These are phyloP conservation scores for Rhodeus uyekii DNA, from an alignment of 2,797 vertebrate genomes.

Conservation along the genomic window DNA sequence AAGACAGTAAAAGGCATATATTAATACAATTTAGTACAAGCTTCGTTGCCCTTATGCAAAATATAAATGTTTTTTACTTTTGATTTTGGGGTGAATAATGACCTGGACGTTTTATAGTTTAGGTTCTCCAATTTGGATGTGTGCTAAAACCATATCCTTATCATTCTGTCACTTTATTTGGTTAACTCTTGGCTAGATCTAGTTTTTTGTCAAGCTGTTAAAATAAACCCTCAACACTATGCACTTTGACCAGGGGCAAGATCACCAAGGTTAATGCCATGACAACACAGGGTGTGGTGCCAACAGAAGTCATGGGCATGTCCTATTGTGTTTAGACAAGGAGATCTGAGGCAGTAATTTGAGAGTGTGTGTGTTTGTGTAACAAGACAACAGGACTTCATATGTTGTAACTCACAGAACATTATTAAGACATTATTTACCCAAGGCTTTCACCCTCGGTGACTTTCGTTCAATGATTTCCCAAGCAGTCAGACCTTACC, in stretches of 20 bases:
- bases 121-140: neutral
- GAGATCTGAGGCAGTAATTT: slow-evolving; percentile 26
- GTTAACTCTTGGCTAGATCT: neutral
- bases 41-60: neutral
- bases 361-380: slow-evolving; percentile 10
- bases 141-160: neutral
- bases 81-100: neutral
- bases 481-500: slow-evolving; percentile 64
- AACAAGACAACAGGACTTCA: slow-evolving; percentile 1
- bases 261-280: slow-evolving; percentile 3
- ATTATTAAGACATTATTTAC: slow-evolving; percentile 13
- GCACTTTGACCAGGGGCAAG: neutral
- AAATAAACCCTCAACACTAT: neutral
- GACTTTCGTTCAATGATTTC: neutral
- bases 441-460: neutral
- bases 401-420: neutral
- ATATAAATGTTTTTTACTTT: neutral
- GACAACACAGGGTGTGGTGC: slow-evolving; percentile 48
- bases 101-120: neutral
- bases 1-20: no score
- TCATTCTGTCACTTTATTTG: neutral
- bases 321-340: slow-evolving; percentile 47
- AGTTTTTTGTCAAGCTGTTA: neutral
- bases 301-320: slow-evolving; percentile 16
- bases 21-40: no score